These are phyloP conservation scores for Liasis olivaceus DNA, from an alignment of 2,797 vertebrate species.

Conservation along the genomic window DNA sequence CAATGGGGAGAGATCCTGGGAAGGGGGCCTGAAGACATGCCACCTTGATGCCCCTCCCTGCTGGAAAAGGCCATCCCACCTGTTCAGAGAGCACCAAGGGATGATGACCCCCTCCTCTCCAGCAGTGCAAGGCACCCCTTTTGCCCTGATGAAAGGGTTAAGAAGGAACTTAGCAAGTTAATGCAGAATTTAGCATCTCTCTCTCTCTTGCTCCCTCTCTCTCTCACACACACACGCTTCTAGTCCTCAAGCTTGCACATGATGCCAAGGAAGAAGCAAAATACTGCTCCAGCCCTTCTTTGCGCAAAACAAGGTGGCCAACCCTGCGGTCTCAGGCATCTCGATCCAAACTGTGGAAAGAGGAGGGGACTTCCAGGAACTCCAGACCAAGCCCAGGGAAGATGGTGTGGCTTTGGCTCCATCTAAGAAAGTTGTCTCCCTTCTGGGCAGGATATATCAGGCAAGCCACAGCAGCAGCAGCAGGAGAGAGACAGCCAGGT, in stretches of 20 bases:
- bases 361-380: too few relatives aligned
- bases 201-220: not conserved
- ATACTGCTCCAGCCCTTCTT: not conserved
- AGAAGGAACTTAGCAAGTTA: too few relatives aligned
- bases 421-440: too few relatives aligned
- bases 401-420: too few relatives aligned
- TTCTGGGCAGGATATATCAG: too few relatives aligned
- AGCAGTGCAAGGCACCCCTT: too few relatives aligned
- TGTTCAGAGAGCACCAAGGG: too few relatives aligned
- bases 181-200: not conserved
- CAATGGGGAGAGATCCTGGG: constrained; percentile 83
- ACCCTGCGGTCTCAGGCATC: not conserved
- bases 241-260: not conserved
- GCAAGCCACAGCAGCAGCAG: too few relatives aligned
- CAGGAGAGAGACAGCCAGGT: too few relatives aligned
- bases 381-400: too few relatives aligned
- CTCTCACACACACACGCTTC: not conserved
- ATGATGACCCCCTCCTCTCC: too few relatives aligned
- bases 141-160: too few relatives aligned
- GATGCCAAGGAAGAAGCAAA: not conserved
- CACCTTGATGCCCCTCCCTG: not conserved
- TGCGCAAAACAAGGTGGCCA: not conserved
- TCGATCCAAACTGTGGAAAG: not conserved
- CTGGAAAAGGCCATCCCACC: not conserved
- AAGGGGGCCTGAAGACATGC: not conserved